These are phyloP conservation scores for Chelmon rostratus DNA, from an alignment of 2,797 vertebrate species.

Conservation along the genomic window DNA sequence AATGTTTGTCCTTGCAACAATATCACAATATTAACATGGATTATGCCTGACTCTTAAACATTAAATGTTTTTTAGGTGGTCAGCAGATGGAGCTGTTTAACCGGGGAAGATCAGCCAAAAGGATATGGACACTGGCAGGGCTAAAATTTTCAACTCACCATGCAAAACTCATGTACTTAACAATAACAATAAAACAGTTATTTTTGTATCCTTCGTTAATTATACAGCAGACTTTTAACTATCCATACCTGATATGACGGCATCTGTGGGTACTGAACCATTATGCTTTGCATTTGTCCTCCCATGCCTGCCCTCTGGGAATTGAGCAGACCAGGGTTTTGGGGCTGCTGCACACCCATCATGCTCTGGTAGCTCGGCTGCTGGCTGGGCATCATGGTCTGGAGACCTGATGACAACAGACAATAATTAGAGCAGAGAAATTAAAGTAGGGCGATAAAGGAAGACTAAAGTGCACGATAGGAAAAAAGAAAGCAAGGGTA, in stretches of 20 bases:
- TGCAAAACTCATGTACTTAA: neutral
- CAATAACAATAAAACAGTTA: neutral
- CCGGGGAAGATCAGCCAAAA: neutral
- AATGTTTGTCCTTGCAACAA: neutral
- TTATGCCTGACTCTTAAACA: neutral
- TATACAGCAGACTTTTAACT: neutral
- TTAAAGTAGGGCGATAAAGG: neutral
- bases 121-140: neutral
- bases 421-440: neutral
- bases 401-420: slow-evolving; percentile 87
- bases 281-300: slow-evolving; percentile 95
- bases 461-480: neutral
- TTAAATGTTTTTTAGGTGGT: neutral
- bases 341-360: slow-evolving; percentile 95
- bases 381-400: slow-evolving; percentile 96
- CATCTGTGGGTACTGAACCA: slow-evolving; percentile 98
- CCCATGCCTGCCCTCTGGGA: slow-evolving; percentile 91
- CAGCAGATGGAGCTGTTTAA: slow-evolving; percentile 55
- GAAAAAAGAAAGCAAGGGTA: neutral
- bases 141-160: neutral
- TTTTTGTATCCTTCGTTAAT: neutral
- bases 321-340: slow-evolving; percentile 92
- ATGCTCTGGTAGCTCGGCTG: slow-evolving; percentile 95
- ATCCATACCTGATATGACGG: slow-evolving; percentile 94
- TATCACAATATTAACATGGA: neutral